Conservation (phyloP, 2,113 vertebrate genomes). For the Rhabdomys dilectus region DNA sequence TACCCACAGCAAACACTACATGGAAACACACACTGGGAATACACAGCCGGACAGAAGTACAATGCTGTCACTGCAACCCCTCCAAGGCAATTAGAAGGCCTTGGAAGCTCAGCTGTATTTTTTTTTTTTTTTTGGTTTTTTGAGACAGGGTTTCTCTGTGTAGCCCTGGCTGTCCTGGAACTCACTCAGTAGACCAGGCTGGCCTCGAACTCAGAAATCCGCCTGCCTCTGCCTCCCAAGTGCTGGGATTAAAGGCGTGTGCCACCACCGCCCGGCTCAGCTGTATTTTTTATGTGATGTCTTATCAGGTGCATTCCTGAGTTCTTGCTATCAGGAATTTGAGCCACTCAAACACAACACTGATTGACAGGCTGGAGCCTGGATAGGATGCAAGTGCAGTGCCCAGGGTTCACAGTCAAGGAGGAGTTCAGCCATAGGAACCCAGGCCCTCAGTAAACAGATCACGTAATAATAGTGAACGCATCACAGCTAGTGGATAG, state of each 20-base stretch:
- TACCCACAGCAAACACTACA: too few relatives aligned
- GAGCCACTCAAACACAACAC: background rate
- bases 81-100: background rate
- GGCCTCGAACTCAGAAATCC: too few relatives aligned
- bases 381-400: background rate
- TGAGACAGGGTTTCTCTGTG: too few relatives aligned
- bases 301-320: constrained; percentile 62
- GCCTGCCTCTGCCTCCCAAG: too few relatives aligned
- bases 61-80: background rate
- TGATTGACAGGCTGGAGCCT: background rate
- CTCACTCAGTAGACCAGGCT: too few relatives aligned
- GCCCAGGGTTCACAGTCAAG: background rate
- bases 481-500: background rate
- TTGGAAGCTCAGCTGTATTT: constrained; percentile 49
- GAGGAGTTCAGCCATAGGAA: too few relatives aligned
- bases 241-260: too few relatives aligned
- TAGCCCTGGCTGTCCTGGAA: too few relatives aligned
- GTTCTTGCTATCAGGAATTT: constrained; percentile 30
- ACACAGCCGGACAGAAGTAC: background rate
- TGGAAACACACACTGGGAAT: background rate
- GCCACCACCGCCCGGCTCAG: too few relatives aligned
- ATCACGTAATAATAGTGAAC: background rate
- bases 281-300: constrained; percentile 48
- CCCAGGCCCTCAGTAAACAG: background rate
- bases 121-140: too few relatives aligned